These are phyloP conservation scores for Calidris pygmaea DNA, from an alignment of 2,113 vertebrate species.

Conservation along the genomic window DNA sequence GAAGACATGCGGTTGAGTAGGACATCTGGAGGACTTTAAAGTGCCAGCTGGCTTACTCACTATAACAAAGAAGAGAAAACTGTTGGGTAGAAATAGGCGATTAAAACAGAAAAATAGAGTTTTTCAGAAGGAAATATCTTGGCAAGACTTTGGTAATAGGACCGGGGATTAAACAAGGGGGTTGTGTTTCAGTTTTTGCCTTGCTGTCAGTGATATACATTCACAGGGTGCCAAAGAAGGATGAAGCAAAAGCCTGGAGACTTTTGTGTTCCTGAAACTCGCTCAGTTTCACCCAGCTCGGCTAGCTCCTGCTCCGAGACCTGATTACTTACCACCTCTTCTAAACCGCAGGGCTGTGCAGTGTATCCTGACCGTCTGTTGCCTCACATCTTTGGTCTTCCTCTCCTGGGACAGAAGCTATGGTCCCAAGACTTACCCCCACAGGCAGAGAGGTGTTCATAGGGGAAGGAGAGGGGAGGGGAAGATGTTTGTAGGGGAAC, in stretches of 20 bases:
- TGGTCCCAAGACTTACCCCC: neutral
- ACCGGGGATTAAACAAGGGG: neutral
- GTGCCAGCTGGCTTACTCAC: neutral
- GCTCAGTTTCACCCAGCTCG: neutral
- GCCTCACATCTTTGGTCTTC: neutral
- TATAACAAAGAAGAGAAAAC: neutral
- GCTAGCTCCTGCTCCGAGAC: neutral
- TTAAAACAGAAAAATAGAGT: neutral
- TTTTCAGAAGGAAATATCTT: neutral
- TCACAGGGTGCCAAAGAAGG: neutral
- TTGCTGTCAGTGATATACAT: neutral
- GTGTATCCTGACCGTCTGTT: accelerated
- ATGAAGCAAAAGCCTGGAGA: neutral
- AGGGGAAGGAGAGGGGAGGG: neutral
- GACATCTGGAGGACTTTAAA: neutral
- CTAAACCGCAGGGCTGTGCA: neutral
- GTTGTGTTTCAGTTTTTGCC: neutral
- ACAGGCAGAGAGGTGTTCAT: neutral
- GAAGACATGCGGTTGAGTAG: neutral
- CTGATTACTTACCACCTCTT: neutral
- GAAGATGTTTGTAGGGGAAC: neutral
- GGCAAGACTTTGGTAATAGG: neutral
- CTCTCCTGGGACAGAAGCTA: neutral
- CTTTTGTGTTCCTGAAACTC: neutral
- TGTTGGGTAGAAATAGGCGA: neutral